Base-by-base conservation (phyloP, 2,797 vertebrate genomes). In the Hyperoplus immaculatus region DNA sequence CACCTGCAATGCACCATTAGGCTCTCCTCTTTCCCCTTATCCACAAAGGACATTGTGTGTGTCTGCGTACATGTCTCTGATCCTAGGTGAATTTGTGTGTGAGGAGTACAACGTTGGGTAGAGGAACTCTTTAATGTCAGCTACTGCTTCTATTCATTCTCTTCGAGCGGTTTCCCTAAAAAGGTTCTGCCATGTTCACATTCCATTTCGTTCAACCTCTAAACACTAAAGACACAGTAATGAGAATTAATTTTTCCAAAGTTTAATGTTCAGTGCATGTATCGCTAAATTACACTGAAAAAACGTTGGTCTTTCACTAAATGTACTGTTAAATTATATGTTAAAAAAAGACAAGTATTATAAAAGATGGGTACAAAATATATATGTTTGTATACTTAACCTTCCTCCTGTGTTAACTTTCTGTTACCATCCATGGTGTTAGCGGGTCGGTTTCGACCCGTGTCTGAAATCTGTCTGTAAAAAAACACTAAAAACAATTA, bases 1-100 rank as follows among this genome's bases (percentile, higher is more conserved):
- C 90, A 93, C 89, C 88, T 91, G 87, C 84, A 90, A 92, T 90
- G 90, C 89, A 87, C 87, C 88, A 92, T 92, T 91, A 92, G 76
- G 41, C 79, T 77, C 75, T 84, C 74, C 65, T 80, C 83, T 69
- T 29, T 75, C 78, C 78, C 70, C 82, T 79, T 75, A 73, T 73
- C 69, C 53, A 64, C 83, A 81, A 84, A 86, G 83, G 76, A 83
- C 71, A 62, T 8, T 77, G 59, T 75, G 55, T 77, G 68, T 72
- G 65, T 75, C n/a, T 47, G 74, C 21, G 2, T 45, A 43, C 18
- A 45, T 13, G 47, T n/a, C 53, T 1, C 2, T 5, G 53, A 4
- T 13, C 18, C 1, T 15, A 2, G 36, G 47, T 55, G 69, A 61
- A 61, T 75, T 56, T 62, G 41, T 69, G 66, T 64, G 63, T n/a